Base-by-base conservation (phyloP, 2,888 invertebrate species). In the Campaea margaritaria region DNA sequence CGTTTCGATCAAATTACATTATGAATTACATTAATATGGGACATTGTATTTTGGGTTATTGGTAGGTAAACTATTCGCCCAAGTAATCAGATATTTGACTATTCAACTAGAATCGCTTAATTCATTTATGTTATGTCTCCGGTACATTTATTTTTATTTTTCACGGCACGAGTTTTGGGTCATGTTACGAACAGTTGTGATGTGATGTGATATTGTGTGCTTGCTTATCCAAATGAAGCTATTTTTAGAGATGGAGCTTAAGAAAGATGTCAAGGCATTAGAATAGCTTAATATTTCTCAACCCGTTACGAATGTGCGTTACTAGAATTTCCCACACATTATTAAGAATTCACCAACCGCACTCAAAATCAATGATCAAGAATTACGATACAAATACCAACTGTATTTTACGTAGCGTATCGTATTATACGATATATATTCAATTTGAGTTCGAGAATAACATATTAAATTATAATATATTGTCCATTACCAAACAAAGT, bases 401-500 rank as follows among this genome's bases (percentile, higher is more conserved):
- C 64, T 63, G 60, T 58, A 66, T 62, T 50, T 52, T 55, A 64
- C 62, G 52, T 62, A 63, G 67, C 61, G 62, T 61, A 64, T 63
- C 52, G 55, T 66, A 75, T 71, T 73, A 78, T 74, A 77, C 59
- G 69, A 72, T 77, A 78, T 72, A 76, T 55, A 85, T 84, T 83
- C 80, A 85, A 83, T 85, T 82, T 78, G 67, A 68, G 69, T 62
- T 60, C 54, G 64, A 70, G 64, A 67, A 67, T 73, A 68, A 73
- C 74, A 70, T 73, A 78, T 83, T 83, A 82, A 78, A 69, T 65
- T 65, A 48, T 81, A 73, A 87, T 73, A 82, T 86, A 86, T 76
- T 64, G 67, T 47, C 68, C 65, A 68, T 77, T 75, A 68, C 73
- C 66, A 72, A 72, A 71, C 65, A 67, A 65, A 43, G 63, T 73